These are phyloP conservation scores for Dicroscelio sp. DNA, from an alignment of 2,888 invertebrate genomes.

Conservation along the genomic window DNA sequence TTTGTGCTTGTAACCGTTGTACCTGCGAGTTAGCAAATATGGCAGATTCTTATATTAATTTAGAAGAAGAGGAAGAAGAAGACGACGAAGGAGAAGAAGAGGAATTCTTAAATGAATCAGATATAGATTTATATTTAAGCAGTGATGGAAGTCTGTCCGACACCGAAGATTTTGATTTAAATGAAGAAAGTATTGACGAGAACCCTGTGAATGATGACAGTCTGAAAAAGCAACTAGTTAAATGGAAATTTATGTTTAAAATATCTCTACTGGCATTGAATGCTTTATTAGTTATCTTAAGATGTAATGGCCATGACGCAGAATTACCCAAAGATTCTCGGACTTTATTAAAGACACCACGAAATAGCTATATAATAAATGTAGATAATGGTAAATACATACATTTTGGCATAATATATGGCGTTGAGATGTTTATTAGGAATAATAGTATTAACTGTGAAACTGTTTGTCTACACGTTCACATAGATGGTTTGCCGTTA, in stretches of 20 bases:
- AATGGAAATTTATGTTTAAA: neutral
- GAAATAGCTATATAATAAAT: neutral
- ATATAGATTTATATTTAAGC: no score
- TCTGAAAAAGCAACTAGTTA: no score
- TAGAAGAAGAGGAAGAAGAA: no score
- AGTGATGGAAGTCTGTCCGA: no score
- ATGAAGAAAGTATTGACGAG: no score
- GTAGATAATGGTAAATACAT: slow-evolving; percentile 32
- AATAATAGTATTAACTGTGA: neutral
- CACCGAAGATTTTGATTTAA: no score
- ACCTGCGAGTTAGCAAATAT: no score
- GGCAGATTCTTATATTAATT: no score
- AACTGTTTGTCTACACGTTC: neutral
- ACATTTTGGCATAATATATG: slow-evolving; percentile 26
- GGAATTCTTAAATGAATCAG: no score
- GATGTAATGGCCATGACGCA: neutral
- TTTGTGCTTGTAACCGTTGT: no score
- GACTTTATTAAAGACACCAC: slow-evolving; percentile 28
- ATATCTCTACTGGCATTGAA: neutral
- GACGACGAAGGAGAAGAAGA: no score
- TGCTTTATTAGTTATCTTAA: neutral
- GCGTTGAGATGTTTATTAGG: neutral
- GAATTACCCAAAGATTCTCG: slow-evolving; percentile 26
- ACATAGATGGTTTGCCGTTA: neutral
- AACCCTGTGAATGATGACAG: no score